Base-by-base conservation (phyloP, 2,113 vertebrate genomes). In the Notothenia coriiceps region DNA sequence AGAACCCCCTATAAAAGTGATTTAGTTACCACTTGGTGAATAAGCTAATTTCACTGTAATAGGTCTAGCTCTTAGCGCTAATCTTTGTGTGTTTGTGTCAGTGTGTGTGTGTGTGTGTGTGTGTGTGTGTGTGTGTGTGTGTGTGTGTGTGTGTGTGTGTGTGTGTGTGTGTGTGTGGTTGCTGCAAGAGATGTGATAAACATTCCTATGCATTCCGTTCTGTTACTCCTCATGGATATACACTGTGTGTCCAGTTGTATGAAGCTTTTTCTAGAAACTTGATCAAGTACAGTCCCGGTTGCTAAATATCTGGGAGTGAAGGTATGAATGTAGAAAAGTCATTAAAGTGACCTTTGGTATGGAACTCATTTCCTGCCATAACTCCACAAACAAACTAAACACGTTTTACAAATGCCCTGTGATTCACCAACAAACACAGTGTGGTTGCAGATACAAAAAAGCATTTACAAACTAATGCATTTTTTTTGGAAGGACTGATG, bases 141-240 rank as follows among this genome's bases (percentile, higher is more conserved):
- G 35, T 35, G 29, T 55, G 55, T 57, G 12, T 57, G 10, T 25
- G 14, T 9, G 43, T 64, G 43, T 7, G 35, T 35, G 29, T 55
- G 55, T 57, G 12, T 57, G 10, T 25, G 14, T 14, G 43, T 64
- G 43, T 64, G 43, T 46, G 43, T 25, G n/a, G 43, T 22, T 64
- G 43, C 61, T 64, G 43, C 40, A 29, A 46, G 54, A 47, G 51
- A 44, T 15, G 54, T 71, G 55, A 55, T n/a, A 56, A 44, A 69
- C n/a, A 70, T 33, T 51, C 20, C 13, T 22, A n/a, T 43, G 51
- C 17, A 20, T 10, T 29, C n/a, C 22, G 51, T 69, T 22, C 22
- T 2, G 15, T 17, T 57, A 33, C 12, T 60, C 54, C n/a, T 8
- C 29, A 29, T 5, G 6, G 25, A 33, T 59, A 8, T 8, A 54